phyloP scores from a whole-genome alignment of 37 sponge, comb jelly and placozoan genomes.

The Oopsacas minuta region DNA sequence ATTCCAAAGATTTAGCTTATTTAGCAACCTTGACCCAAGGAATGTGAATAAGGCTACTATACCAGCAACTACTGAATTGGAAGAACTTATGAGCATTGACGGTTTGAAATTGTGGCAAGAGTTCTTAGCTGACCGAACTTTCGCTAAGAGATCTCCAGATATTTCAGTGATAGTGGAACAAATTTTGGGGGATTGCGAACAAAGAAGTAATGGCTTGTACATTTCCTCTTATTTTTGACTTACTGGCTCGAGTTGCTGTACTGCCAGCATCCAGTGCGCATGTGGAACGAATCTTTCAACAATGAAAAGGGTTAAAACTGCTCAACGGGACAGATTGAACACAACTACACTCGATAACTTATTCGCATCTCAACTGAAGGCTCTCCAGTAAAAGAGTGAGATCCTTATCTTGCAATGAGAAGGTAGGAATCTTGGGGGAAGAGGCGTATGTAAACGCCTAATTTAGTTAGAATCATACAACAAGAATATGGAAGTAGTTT shows the following conservation, averaged over 20 bases:
- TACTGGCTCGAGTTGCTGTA: not conserved
- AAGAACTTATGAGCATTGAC: not conserved
- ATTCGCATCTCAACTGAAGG: not conserved
- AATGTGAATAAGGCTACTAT: not conserved
- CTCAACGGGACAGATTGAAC: not conserved
- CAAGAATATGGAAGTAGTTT: too few species aligned
- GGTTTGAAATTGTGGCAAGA: not conserved
- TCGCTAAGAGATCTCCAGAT: not conserved
- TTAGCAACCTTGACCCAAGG: not conserved
- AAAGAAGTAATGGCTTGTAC: not conserved
- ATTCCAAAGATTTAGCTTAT: too few species aligned
- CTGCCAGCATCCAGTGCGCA: not conserved
- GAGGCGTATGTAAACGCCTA: not conserved
- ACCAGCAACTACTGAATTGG: not conserved
- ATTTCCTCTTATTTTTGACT: not conserved
- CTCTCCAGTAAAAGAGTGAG: not conserved
- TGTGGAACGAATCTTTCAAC: not conserved
- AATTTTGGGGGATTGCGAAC: not conserved
- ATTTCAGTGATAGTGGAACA: not conserved
- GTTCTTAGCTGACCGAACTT: not conserved
- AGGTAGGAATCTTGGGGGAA: not conserved
- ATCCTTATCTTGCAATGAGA: not conserved
- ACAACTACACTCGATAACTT: not conserved
- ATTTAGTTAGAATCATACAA: not conserved
- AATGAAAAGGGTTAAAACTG: not conserved